Base-by-base conservation (phyloP, 2,797 vertebrate genomes). In the Dallia pectoralis region DNA sequence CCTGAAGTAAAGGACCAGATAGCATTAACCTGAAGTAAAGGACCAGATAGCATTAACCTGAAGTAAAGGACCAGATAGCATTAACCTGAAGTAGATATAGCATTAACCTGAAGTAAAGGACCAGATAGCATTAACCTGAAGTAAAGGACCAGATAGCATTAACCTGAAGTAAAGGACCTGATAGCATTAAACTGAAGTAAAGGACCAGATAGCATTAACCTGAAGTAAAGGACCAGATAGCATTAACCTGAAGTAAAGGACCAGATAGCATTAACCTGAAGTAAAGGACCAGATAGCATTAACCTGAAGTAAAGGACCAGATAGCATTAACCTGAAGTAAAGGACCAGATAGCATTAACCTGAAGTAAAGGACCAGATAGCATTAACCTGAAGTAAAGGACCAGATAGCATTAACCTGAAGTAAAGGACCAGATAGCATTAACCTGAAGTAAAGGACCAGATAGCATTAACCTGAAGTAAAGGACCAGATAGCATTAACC, bases 361-460 rank as follows among this genome's bases (percentile, higher is more conserved):
- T 61, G 4, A 22, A 25, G 22, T 5, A 27, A 61, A 29, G 9
- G n/a, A n/a, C n/a, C n/a, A n/a, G n/a, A n/a, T n/a, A n/a, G n/a
- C n/a, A 74, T 53, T 44, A 59, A 82, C 70, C 0, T 0, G 44
- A 63, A 73, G 80, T 82, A 82, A 78, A 79, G 72, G 77, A 22
- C 67, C 70, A 74, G 25, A 0, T 75, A 3, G 78, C 71, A 36
- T 69, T 29, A n/a, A 29, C 66, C 73, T 4, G 0, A 80, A 81
- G 51, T 77, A 67, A 69, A 72, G 66, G 48, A 74, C 65, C 0
- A 0, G 49, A 63, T 19, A 61, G 11, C 11, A 11, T 9, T 27
- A n/a, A 2, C 8, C 12, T 61, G 4, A 22, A 25, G 22, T 5
- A 27, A 61, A 29, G 9, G n/a, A n/a, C n/a, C n/a, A n/a, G n/a